A percentile compares a stretch with the other conserved stretches of the same genome.
Evolutionary conservation across 1,140 invertebrate species (phyloP).

Genomic region (Hestina assimilis): DNA sequence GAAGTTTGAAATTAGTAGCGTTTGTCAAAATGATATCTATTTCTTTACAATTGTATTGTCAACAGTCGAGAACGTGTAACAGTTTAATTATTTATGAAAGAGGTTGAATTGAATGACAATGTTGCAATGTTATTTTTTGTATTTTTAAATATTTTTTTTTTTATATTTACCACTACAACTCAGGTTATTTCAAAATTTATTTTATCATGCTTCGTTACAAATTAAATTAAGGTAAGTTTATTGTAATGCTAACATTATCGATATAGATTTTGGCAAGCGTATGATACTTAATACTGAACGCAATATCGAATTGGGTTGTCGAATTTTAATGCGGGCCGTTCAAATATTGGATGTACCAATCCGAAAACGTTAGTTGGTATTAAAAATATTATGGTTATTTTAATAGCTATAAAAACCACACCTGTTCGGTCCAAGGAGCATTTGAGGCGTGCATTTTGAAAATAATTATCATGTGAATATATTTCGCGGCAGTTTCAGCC

Average conservation of each 20-base stretch:
- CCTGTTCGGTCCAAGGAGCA: conserved; percentile 58
- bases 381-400: conserved; percentile 30
- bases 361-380: conserved; percentile 20
- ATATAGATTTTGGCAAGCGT: conserved; percentile 12
- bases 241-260: conserved; percentile 14
- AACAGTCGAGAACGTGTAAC: too few relatives aligned
- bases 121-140: too few relatives aligned
- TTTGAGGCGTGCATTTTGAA: conserved; percentile 58
- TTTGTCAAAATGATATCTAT: conserved; percentile 13
- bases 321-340: conserved; percentile 27
- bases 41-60: conserved; percentile 5
- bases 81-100: too few relatives aligned
- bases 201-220: conserved; percentile 3
- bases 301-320: conserved; percentile 4
- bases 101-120: not conserved
- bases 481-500: conserved; percentile 56
- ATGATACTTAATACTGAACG: conserved; percentile 1
- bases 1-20: conserved; percentile 21
- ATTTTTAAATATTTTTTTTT: too few relatives aligned
- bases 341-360: conserved; percentile 18
- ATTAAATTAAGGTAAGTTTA: conserved; percentile 5
- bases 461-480: conserved; percentile 51
- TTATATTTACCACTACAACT: too few relatives aligned
- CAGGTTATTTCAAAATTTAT: not conserved
- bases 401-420: conserved; percentile 50